These are phyloP conservation scores for Bedellia somnulentella DNA, from an alignment of 2,888 invertebrate genomes.

Conservation along the genomic window DNA sequence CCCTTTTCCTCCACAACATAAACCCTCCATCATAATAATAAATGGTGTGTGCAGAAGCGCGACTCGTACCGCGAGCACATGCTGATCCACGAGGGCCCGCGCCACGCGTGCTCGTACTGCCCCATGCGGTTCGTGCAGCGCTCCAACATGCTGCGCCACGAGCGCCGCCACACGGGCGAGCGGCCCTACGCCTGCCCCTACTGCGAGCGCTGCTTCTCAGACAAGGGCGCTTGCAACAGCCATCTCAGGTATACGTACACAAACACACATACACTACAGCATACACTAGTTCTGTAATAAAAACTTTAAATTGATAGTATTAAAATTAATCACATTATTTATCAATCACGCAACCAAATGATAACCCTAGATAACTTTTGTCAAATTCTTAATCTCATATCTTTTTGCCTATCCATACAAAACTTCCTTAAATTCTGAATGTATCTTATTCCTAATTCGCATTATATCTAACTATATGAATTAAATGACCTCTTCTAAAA, in stretches of 20 bases:
- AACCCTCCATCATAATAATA: no score
- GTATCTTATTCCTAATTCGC: no score
- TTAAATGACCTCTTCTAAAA: no score
- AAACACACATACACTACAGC: background rate
- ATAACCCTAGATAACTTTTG: background rate
- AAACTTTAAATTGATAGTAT: no score
- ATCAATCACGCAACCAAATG: no score
- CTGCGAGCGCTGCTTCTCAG: slow-evolving; percentile 56
- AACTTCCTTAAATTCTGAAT: no score
- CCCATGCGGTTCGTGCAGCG: slow-evolving; percentile 63
- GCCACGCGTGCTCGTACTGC: slow-evolving; percentile 63
- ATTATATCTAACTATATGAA: no score
- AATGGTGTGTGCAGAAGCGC: slow-evolving; percentile 31
- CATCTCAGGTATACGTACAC: slow-evolving; percentile 32
- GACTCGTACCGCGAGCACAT: slow-evolving; percentile 63
- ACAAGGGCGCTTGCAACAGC: slow-evolving; percentile 60
- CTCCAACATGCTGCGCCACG: slow-evolving; percentile 60
- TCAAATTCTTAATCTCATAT: slow-evolving; percentile 1
- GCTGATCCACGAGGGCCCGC: slow-evolving; percentile 59
- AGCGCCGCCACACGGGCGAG: slow-evolving; percentile 60
- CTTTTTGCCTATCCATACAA: no score
- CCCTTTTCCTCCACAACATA: no score
- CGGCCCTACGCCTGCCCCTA: slow-evolving; percentile 57
- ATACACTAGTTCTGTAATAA: background rate
- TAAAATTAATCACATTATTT: no score